These are phyloP conservation scores for Aplodontia rufa DNA, from an alignment of 2,113 vertebrate species.

Conservation along the genomic window DNA sequence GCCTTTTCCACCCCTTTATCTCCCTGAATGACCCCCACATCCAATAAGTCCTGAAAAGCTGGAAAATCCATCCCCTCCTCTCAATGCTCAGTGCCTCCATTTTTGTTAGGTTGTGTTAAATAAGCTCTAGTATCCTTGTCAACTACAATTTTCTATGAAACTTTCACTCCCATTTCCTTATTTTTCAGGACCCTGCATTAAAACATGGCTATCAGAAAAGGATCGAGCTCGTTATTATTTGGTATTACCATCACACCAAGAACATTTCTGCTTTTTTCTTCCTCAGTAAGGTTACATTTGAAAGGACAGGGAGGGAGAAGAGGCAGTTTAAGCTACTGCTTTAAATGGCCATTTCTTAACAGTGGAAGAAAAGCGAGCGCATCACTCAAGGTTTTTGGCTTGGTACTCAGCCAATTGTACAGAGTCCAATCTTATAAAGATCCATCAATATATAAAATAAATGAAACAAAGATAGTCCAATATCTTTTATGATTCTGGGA, in stretches of 20 bases:
- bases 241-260: background rate
- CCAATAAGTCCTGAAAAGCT: background rate
- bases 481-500: slow-evolving; percentile 60
- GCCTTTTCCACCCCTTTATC: background rate
- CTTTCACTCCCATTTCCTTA: background rate
- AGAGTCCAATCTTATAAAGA: slow-evolving; percentile 57
- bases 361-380: slow-evolving; percentile 2
- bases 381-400: slow-evolving; percentile 24
- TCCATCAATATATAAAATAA: slow-evolving; percentile 68
- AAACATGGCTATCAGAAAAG: slow-evolving; percentile 18
- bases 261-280: slow-evolving; percentile 34
- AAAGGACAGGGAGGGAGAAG: slow-evolving; percentile 27
- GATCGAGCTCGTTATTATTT: slow-evolving; percentile 7
- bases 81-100: background rate
- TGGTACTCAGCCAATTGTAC: slow-evolving; percentile 61
- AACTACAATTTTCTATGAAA: background rate
- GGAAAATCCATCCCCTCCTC: background rate
- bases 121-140: background rate
- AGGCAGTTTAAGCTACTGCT: slow-evolving; percentile 28
- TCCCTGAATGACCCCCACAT: background rate
- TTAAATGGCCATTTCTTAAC: slow-evolving; percentile 57
- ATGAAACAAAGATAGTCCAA: slow-evolving; percentile 66
- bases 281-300: background rate
- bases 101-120: background rate
- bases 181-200: slow-evolving; percentile 21